Evolutionary conservation across 2,113 vertebrate genomes (phyloP).

Genomic region (Dascyllus trimaculatus): DNA sequence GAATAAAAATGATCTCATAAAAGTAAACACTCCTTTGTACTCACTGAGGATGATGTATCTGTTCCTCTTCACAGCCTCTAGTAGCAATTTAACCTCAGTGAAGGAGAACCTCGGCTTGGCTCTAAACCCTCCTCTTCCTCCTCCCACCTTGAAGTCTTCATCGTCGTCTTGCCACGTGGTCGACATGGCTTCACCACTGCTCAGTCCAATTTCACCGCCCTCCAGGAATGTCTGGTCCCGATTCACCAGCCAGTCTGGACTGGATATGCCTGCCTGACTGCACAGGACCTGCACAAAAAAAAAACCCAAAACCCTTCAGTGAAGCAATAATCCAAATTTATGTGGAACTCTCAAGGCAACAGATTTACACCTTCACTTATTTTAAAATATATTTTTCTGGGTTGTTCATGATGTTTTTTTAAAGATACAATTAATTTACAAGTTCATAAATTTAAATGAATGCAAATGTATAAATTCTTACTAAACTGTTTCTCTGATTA

Average conservation of each 20-base stretch:
- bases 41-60: constrained; percentile 78
- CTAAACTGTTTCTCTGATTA: too few relatives aligned
- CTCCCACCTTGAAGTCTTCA: constrained; percentile 39
- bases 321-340: too few relatives aligned
- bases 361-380: too few relatives aligned
- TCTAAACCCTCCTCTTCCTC: constrained; percentile 11
- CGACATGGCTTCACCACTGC: constrained; percentile 32
- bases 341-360: too few relatives aligned
- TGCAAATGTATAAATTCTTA: too few relatives aligned
- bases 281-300: neutral
- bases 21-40: constrained; percentile 6
- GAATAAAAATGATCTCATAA: too few relatives aligned
- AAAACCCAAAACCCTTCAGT: too few relatives aligned
- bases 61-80: constrained; percentile 78
- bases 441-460: too few relatives aligned
- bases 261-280: neutral
- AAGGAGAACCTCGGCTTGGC: constrained; percentile 75
- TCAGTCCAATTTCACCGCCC: neutral
- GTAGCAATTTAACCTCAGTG: constrained; percentile 70
- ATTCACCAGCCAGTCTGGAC: constrained; percentile 3
- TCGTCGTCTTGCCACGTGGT: constrained; percentile 57
- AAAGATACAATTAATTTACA: too few relatives aligned
- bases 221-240: neutral
- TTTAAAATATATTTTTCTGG: too few relatives aligned
- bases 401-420: too few relatives aligned